These are phyloP conservation scores for Kryphioiulus occultus DNA, from an alignment of 2,888 invertebrate genomes.

Conservation along the genomic window DNA sequence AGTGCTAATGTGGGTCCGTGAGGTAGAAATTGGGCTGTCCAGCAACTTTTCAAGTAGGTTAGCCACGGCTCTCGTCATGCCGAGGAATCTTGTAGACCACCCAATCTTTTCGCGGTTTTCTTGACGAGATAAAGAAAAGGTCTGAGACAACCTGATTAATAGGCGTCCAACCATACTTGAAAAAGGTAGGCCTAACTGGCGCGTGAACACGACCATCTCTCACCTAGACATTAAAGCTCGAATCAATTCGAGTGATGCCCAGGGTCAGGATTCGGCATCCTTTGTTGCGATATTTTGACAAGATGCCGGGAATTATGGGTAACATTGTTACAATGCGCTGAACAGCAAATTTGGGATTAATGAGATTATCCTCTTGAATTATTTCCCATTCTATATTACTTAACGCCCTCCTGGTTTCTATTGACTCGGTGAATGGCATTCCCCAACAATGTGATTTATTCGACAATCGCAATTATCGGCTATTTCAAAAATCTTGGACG, in stretches of 20 bases:
- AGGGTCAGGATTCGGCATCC: not conserved
- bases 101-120: slow-evolving; percentile 10
- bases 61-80: slow-evolving; percentile 23
- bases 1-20: slow-evolving; percentile 10
- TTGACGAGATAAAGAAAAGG: slow-evolving; percentile 15
- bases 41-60: slow-evolving; percentile 7
- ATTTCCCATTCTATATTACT: not conserved
- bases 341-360: not conserved
- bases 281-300: not conserved
- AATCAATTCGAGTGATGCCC: slow-evolving; percentile 2
- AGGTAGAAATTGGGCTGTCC: not conserved
- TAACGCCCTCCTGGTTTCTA: not conserved
- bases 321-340: not conserved
- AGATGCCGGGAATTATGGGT: not conserved
- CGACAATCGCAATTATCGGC: not conserved
- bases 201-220: not conserved
- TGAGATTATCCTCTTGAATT: not conserved
- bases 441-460: not conserved
- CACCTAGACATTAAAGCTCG: slow-evolving; percentile 1
- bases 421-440: not conserved
- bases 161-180: not conserved
- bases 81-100: slow-evolving; percentile 15
- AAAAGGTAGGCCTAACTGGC: not conserved
- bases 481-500: not conserved
- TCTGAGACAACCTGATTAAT: slow-evolving; percentile 23